A percentile compares a stretch with the other conserved stretches of the same genome.
These are phyloP conservation scores for Capreolus pygargus DNA, from an alignment of 2,113 vertebrate species.

Conservation along the genomic window DNA sequence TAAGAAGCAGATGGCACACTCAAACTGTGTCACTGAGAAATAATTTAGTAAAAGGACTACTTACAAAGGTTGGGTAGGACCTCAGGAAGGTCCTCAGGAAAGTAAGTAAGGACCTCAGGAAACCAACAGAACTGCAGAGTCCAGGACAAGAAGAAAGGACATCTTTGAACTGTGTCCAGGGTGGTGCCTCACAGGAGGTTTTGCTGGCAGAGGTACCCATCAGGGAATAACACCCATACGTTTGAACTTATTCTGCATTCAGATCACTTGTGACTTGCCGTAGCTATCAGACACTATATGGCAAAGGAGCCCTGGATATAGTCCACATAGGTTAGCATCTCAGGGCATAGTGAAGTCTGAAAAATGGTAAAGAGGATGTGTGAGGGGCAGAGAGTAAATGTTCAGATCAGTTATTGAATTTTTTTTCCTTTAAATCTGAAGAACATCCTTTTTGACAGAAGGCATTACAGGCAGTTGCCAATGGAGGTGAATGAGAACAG, in stretches of 20 bases:
- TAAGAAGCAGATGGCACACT: neutral
- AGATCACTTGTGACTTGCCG: neutral
- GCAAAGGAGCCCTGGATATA: accelerated
- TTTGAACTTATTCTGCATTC: neutral
- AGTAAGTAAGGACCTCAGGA: neutral
- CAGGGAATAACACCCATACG: neutral
- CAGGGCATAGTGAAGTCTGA: neutral
- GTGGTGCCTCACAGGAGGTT: neutral
- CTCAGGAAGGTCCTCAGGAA: neutral
- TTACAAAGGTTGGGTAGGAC: neutral
- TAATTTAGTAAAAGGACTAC: neutral
- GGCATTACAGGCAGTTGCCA: neutral
- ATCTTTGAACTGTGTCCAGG: neutral
- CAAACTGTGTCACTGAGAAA: neutral
- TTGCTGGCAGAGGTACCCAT: neutral
- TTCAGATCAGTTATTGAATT: neutral
- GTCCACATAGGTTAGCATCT: neutral
- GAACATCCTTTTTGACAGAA: neutral
- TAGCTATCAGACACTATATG: neutral
- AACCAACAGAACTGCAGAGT: neutral
- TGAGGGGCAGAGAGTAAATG: neutral
- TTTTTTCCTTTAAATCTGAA: neutral
- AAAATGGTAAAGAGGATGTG: neutral
- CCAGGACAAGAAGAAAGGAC: neutral
- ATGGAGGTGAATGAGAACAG: neutral